These are phyloP conservation scores for Teleogryllus occipitalis DNA, from an alignment of 1,140 invertebrate genomes.

Conservation along the genomic window DNA sequence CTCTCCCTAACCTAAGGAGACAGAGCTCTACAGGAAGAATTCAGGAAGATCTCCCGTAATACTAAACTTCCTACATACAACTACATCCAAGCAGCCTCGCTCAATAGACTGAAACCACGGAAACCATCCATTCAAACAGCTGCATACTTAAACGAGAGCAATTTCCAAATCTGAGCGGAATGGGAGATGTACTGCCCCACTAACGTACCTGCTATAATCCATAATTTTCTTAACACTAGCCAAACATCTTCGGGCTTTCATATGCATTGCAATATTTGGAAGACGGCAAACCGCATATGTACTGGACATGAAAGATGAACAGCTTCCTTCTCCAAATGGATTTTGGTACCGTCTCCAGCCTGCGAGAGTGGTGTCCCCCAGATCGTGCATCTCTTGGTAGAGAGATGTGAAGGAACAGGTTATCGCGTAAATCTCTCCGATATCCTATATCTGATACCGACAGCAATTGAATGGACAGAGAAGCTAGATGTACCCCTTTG, in stretches of 20 bases:
- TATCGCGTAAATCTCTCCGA: too few species aligned
- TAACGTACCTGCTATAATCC: neutral
- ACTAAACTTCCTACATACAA: neutral
- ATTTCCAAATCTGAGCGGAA: neutral
- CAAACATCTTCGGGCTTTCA: neutral
- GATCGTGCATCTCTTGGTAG: too few species aligned
- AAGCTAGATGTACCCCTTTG: too few species aligned
- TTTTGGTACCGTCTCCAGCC: neutral
- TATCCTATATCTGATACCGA: too few species aligned
- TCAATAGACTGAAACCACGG: neutral
- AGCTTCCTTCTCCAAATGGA: neutral
- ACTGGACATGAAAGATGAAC: neutral
- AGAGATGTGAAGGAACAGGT: too few species aligned
- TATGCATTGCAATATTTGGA: neutral
- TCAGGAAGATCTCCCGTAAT: neutral
- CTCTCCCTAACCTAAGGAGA: neutral
- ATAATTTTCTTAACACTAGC: neutral
- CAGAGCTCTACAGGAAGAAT: neutral
- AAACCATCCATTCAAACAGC: neutral
- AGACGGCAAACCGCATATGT: neutral
- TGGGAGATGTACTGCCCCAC: neutral
- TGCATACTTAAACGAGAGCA: neutral
- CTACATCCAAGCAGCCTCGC: neutral
- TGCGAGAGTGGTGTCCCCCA: too few species aligned
- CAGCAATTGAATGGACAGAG: too few species aligned